Conservation (phyloP, 2,888 invertebrate genomes). For the Protodeltote pygarga region DNA sequence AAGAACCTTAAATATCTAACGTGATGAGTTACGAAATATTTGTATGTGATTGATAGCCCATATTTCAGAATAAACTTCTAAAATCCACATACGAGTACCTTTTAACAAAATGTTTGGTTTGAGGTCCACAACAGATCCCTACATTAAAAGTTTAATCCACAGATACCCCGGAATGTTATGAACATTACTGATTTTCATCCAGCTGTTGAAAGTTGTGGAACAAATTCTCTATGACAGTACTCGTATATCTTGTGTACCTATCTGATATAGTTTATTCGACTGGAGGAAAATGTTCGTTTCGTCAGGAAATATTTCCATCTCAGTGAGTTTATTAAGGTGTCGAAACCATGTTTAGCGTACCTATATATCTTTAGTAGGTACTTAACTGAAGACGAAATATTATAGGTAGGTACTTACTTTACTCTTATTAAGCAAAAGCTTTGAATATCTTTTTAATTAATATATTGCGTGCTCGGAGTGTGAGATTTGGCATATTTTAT, state of each 20-base stretch:
- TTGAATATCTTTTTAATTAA: no score
- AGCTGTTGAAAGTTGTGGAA: conserved; percentile 27
- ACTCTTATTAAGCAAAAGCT: no score
- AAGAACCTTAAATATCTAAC: no score
- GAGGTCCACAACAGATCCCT: conserved; percentile 20
- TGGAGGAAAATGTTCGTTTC: conserved; percentile 26
- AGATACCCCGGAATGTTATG: conserved; percentile 22
- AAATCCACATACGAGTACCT: conserved; percentile 20
- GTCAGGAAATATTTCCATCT: conserved; percentile 24
- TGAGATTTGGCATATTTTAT: no score
- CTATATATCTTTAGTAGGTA: not conserved
- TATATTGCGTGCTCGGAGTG: no score
- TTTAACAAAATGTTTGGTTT: conserved; percentile 15
- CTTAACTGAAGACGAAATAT: not conserved
- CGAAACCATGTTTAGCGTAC: conserved; percentile 3
- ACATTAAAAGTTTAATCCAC: conserved; percentile 21
- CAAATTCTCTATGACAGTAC: conserved; percentile 49
- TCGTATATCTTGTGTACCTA: conserved; percentile 35
- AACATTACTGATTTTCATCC: conserved; percentile 25
- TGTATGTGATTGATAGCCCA: no score
- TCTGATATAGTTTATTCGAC: conserved; percentile 36
- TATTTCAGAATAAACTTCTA: no score
- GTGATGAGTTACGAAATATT: no score
- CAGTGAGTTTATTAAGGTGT: conserved; percentile 23
- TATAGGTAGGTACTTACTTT: no score